Conservation (phyloP, 2,113 vertebrate species). For the Lepisosteus oculatus region DNA sequence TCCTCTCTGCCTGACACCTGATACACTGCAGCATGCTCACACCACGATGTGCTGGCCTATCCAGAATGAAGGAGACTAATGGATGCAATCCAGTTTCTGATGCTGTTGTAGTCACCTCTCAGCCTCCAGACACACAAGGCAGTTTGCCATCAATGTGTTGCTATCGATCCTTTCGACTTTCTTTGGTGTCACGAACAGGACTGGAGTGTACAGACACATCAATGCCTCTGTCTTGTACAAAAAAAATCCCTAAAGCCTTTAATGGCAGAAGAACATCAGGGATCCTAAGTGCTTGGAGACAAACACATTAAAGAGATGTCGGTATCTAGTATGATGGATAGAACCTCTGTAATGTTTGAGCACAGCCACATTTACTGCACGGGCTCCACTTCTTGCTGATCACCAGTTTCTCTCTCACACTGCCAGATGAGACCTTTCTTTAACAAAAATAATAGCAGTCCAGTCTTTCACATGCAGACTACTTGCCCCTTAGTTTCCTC, state of each 20-base stretch:
- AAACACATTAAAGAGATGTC: neutral
- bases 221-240: neutral
- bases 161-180: neutral
- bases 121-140: neutral
- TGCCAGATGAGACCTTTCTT: neutral
- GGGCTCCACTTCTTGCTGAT: neutral
- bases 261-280: neutral
- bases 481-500: too few species aligned
- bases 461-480: neutral
- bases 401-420: too few species aligned
- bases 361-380: neutral
- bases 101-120: neutral
- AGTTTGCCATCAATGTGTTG: neutral
- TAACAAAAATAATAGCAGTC: neutral
- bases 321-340: constrained; percentile 1
- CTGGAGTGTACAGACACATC: neutral
- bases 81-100: neutral
- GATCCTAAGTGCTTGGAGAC: neutral
- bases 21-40: neutral
- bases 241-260: neutral
- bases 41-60: constrained; percentile 2
- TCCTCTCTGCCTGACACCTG: neutral
- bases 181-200: neutral
- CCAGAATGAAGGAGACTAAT: neutral
- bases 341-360: neutral